These are phyloP conservation scores for Punctoribates punctum DNA, from an alignment of 2,888 invertebrate species.

Conservation along the genomic window DNA sequence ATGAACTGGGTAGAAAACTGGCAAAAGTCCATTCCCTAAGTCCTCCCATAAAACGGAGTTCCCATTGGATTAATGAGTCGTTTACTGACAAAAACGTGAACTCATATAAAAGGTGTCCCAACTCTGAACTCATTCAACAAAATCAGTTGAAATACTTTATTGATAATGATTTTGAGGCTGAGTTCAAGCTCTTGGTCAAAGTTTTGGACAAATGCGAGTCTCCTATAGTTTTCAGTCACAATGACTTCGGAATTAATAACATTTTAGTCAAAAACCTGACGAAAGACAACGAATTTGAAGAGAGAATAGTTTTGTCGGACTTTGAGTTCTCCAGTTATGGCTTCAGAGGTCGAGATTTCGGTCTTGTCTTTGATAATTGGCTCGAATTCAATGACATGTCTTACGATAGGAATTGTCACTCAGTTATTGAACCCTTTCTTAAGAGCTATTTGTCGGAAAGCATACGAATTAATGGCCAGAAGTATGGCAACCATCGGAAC, in stretches of 20 bases:
- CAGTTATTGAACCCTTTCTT: conserved; percentile 24
- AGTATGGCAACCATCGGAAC: conserved; percentile 9
- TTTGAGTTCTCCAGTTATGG: conserved; percentile 38
- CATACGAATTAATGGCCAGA: background rate
- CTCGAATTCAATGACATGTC: background rate
- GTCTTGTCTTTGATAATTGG: background rate
- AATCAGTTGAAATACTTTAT: background rate
- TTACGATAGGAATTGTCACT: background rate
- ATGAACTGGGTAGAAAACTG: conserved; percentile 25
- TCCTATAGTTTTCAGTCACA: conserved; percentile 36
- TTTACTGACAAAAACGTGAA: conserved; percentile 8
- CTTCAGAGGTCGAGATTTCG: conserved; percentile 22
- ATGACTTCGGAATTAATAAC: conserved; percentile 36
- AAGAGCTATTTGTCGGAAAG: conserved; percentile 21
- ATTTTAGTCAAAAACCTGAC: conserved; percentile 17
- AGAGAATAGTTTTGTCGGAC: conserved; percentile 21
- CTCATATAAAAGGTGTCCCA: background rate
- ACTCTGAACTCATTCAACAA: background rate
- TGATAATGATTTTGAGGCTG: conserved; percentile 7
- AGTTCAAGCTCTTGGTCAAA: background rate
- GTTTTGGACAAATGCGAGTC: background rate
- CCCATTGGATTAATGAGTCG: background rate
- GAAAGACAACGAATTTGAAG: background rate
- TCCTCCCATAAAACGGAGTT: conserved; percentile 2
- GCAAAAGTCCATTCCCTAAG: conserved; percentile 34